A percentile compares a stretch with the other conserved stretches of the same genome.
Conservation (phyloP, 2,113 vertebrate genomes). For the Sinocyclocheilus anshuiensis region DNA sequence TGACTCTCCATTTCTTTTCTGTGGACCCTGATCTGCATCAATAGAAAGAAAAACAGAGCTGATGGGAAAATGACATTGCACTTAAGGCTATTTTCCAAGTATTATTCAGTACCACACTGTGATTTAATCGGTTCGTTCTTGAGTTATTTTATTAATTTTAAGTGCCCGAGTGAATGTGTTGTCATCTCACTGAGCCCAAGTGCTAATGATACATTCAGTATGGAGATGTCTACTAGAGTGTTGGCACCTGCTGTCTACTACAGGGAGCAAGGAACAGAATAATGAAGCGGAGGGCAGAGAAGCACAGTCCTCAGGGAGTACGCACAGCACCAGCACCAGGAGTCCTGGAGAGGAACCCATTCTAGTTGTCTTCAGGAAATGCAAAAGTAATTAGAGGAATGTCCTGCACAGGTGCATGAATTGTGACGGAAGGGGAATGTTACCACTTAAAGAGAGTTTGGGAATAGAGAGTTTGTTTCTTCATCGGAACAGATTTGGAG, state of each 20-base stretch:
- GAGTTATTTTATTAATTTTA: slow-evolving; percentile 32
- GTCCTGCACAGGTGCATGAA: not conserved
- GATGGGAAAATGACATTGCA: not conserved
- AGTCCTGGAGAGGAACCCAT: not conserved
- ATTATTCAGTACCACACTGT: not conserved
- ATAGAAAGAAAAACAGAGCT: not conserved
- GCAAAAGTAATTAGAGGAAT: not conserved
- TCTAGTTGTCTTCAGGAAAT: not conserved
- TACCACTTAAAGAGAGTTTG: not conserved
- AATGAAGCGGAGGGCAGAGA: not conserved
- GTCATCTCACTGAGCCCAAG: slow-evolving; percentile 10
- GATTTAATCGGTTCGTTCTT: slow-evolving; percentile 41
- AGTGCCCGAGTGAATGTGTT: not conserved
- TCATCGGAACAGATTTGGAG: no score
- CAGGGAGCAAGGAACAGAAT: slow-evolving; percentile 25
- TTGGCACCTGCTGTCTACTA: not conserved
- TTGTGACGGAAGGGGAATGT: not conserved
- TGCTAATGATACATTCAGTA: slow-evolving; percentile 38
- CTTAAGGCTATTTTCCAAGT: slow-evolving; percentile 20
- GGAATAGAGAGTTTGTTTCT: not conserved
- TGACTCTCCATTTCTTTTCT: not conserved
- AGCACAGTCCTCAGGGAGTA: slow-evolving; percentile 16
- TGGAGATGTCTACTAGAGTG: not conserved
- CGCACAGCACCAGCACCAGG: not conserved
- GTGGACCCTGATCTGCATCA: not conserved